Evolutionary conservation across 37 sponge, comb jelly and placozoan genomes (phyloP), one percentile per base, ranked within the genome.

Genomic region (Haliclona indistincta): DNA sequence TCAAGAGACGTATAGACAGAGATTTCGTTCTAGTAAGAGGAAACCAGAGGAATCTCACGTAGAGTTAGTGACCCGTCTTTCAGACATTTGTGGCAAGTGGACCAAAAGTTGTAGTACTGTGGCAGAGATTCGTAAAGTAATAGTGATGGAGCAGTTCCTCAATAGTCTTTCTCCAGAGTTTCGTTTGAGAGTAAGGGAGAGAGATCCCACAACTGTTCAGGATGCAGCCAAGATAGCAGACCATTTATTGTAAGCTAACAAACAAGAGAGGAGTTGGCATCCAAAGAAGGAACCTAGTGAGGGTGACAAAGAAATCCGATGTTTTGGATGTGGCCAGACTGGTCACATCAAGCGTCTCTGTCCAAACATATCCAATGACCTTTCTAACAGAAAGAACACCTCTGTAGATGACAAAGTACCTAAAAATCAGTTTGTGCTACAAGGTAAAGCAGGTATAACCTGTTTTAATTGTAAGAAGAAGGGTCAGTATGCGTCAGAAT

Each of bases 121-220:
- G 26, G 56, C 70, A 13, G 73, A 77, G 38, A 25, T 84, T 4
- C 54, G 38, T 2, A 72, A 83, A 8, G 13, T 77, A 39, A 45
- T 77, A 15, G 68, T 65, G 19, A 47, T 4, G 62, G 80, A 79
- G 70, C 77, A 84, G 43, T 34, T 84, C 35, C 54, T 77, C 19
- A 25, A 15, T 2, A 54, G 70, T 25, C 54, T 84, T 7, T 78
- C 84, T 1, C 55, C 34, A 11, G 72, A 73, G 10, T 41, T 75
- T 2, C 41, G 72, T 10, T 54, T 84, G 8, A 60, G 42, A 15
- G 84, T 84, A 3, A 45, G 7, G 7, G 77, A 76, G 54, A 67
- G 84, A 28, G 13, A 84, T 35, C 84, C 76, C 4, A 43, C 26
- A 33, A 74, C 43, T 11, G 37, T 51, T 32, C 45, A 25, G n/a